Base-by-base conservation (phyloP, 1,140 invertebrate species). In the Drosophila repleta region DNA sequence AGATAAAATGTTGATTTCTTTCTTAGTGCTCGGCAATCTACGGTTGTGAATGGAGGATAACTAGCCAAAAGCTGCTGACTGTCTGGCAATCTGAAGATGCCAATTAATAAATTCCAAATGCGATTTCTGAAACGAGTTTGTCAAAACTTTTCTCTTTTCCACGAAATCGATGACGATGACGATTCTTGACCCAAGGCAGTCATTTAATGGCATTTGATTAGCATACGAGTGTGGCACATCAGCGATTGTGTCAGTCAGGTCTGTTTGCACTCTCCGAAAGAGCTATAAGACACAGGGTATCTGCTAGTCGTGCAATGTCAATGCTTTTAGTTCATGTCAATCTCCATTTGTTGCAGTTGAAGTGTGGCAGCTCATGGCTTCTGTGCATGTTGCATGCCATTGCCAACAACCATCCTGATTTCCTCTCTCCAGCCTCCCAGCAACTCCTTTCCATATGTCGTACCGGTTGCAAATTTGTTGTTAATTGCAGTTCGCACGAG, bases 391-490 rank as follows among this genome's bases (percentile, higher is more conserved):
- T 48, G 60, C 41, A 79, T 79, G 71, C 57, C 55, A 45, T 58
- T 26, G 37, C 11, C 56, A 26, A 7, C 18, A 5, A 8, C 6
- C 17, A 43, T 43, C 39, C 39, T 43, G 39, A 6, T 2, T 13
- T 35, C 37, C 4, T 2, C 17, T 8, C 35, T 24, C 3, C 0
- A 0, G 3, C 15, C 15, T 15, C 26, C 18, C 3, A 37, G 17
- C 51, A 24, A 18, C 39, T 58, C 53, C 45, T 49, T 32, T n/a
- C 51, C 10, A 35, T 35, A 35, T 11, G 37, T 26, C 45, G 52
- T 67, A 76, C 69, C 49, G 69, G 62, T 60, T 82, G 56, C 74
- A 72, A 68, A 81, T 77, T 85, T 77, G 63, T 56, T 35, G 63
- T 71, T 87, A 87, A 82, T 85, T 85, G 81, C 74, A 26, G 45